Percentiles rank a stretch among this genome's conserved stretches.
phyloP scores from a whole-genome alignment of 2,797 vertebrate species.

The Pristis pectinata region DNA sequence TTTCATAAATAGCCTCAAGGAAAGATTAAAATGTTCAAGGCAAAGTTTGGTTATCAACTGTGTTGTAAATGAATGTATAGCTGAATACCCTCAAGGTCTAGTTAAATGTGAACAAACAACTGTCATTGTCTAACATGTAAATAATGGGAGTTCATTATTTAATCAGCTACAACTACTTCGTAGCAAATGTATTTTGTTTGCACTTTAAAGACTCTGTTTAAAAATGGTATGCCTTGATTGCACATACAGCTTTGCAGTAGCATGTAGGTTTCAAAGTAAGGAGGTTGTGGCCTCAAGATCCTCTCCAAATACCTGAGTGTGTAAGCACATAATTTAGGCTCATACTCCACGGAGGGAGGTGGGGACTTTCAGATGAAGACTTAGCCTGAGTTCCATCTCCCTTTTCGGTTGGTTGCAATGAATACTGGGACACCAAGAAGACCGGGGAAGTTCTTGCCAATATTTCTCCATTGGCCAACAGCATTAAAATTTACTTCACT shows the following conservation, averaged over 20 bases:
- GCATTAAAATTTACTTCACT: too few relatives aligned
- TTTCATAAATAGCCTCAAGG: slow-evolving; percentile 82
- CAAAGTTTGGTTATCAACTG: slow-evolving; percentile 87
- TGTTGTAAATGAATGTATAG: slow-evolving; percentile 90
- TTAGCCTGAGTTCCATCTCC: neutral
- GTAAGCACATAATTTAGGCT: neutral
- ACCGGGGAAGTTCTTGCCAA: neutral
- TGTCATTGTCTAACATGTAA: slow-evolving; percentile 78
- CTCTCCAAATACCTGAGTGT: too few relatives aligned
- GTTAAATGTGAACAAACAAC: slow-evolving; percentile 82
- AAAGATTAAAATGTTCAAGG: slow-evolving; percentile 81
- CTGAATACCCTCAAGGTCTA: slow-evolving; percentile 87
- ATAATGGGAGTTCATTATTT: slow-evolving; percentile 44
- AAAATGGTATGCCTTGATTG: neutral
- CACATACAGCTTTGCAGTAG: neutral
- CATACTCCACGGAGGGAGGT: neutral
- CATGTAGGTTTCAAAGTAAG: neutral
- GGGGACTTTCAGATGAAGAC: neutral
- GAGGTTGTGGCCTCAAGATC: neutral
- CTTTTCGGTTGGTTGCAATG: neutral
- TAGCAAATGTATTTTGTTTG: neutral
- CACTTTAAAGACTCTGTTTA: neutral
- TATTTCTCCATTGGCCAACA: too few relatives aligned
- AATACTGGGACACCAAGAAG: neutral
- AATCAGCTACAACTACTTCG: too few relatives aligned